These are phyloP conservation scores for Nylanderia fulva DNA, from an alignment of 1,140 invertebrate genomes.

Conservation along the genomic window DNA sequence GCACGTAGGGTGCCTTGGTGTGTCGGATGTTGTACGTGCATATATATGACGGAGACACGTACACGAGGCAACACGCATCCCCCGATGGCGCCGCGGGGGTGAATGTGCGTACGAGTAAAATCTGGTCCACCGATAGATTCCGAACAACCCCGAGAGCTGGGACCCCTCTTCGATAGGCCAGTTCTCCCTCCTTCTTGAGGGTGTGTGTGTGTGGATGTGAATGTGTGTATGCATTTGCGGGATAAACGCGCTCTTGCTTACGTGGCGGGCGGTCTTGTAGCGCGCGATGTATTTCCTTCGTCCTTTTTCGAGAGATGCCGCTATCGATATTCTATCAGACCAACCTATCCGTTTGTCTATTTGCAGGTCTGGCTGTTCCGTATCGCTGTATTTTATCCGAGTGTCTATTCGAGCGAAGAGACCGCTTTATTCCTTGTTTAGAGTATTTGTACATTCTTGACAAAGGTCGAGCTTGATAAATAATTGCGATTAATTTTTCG, in stretches of 20 bases:
- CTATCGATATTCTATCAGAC: constrained; percentile 58
- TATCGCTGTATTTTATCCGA: neutral
- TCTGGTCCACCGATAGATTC: constrained; percentile 75
- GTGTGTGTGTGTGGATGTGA: neutral
- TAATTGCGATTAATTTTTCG: neutral
- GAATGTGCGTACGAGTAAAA: constrained; percentile 70
- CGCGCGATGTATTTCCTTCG: neutral
- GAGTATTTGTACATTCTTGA: neutral
- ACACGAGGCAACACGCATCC: constrained; percentile 39
- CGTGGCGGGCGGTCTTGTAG: constrained; percentile 39
- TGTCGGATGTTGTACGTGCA: constrained; percentile 1
- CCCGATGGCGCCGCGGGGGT: constrained; percentile 30
- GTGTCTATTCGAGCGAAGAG: constrained; percentile 12
- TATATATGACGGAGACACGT: neutral
- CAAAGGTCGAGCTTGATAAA: no score
- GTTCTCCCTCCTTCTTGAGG: neutral
- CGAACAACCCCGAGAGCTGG: constrained; percentile 72
- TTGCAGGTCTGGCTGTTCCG: constrained; percentile 17
- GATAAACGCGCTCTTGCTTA: constrained; percentile 41
- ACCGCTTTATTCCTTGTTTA: neutral
- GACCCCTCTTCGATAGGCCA: constrained; percentile 58
- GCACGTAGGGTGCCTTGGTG: neutral
- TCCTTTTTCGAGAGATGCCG: constrained; percentile 43
- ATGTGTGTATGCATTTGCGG: constrained; percentile 10
- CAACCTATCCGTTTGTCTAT: constrained; percentile 45